Evolutionary conservation across 1,140 invertebrate genomes (phyloP).

Genomic region (Drosophila nigromelanica): DNA sequence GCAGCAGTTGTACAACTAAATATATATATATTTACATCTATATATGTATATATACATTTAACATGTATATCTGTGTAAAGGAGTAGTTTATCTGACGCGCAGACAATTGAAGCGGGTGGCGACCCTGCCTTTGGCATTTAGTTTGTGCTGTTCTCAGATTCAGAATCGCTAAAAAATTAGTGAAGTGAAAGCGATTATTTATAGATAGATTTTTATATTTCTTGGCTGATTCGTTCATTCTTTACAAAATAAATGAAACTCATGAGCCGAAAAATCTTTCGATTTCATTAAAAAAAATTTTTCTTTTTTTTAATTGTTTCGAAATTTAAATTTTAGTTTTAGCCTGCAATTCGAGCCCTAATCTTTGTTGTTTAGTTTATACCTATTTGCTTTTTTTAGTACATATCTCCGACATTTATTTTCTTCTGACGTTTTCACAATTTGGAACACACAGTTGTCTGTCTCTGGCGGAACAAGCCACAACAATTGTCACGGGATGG

Average conservation of each 20-base stretch:
- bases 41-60: not conserved
- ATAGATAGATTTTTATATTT: too few relatives aligned
- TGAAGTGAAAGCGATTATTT: too few relatives aligned
- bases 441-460: constrained; percentile 9
- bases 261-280: too few relatives aligned
- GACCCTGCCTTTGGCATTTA: constrained; percentile 8
- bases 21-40: constrained; percentile 5
- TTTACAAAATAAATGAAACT: too few relatives aligned
- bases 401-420: too few relatives aligned
- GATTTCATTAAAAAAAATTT: too few relatives aligned
- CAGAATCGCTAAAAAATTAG: not conserved
- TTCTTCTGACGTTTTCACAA: constrained; percentile 7
- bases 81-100: constrained; percentile 23
- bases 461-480: constrained; percentile 5
- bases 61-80: not conserved
- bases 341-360: too few relatives aligned
- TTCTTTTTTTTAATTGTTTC: too few relatives aligned
- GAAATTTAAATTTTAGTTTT: too few relatives aligned
- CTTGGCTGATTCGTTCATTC: too few relatives aligned
- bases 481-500: constrained; percentile 40
- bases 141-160: not conserved
- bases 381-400: too few relatives aligned
- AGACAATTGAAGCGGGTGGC: constrained; percentile 36
- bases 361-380: too few relatives aligned
- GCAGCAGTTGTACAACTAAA: constrained; percentile 44